Percentiles rank a stretch among this genome's conserved stretches.
These are phyloP conservation scores for Clivina fossor DNA, from an alignment of 2,888 invertebrate species.

Conservation along the genomic window DNA sequence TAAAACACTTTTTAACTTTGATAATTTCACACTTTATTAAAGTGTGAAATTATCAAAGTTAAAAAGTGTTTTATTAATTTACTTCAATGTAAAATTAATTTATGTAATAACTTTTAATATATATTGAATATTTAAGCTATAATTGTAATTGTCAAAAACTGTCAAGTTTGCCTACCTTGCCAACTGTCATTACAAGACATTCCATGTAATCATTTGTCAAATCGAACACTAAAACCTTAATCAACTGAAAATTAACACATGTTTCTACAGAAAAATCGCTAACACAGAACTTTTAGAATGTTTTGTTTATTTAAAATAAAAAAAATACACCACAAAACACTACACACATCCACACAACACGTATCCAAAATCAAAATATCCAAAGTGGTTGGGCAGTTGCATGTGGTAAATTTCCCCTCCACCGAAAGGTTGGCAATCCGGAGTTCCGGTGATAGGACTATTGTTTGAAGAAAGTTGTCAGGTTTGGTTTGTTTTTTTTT, in stretches of 20 bases:
- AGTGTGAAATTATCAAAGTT: too few relatives aligned
- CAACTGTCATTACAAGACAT: slow-evolving; percentile 28
- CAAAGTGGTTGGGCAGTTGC: not conserved
- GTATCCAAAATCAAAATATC: not conserved
- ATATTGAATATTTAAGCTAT: too few relatives aligned
- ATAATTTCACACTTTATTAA: too few relatives aligned
- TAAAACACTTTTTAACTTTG: too few relatives aligned
- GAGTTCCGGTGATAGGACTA: not conserved
- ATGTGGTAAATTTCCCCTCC: not conserved
- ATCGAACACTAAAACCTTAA: not conserved
- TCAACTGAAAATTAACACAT: too few relatives aligned
- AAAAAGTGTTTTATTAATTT: too few relatives aligned
- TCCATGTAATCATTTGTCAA: slow-evolving; percentile 17
- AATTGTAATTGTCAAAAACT: not conserved
- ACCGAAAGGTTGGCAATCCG: not conserved
- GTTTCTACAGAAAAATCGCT: too few relatives aligned
- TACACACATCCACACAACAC: not conserved
- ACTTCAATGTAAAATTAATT: not conserved
- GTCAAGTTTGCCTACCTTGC: slow-evolving; percentile 10
- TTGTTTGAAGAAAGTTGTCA: slow-evolving; percentile 10
- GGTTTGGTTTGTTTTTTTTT: not conserved
- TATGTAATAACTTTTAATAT: too few relatives aligned
- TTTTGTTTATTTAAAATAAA: not conserved
- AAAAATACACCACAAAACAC: not conserved
- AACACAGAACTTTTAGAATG: too few relatives aligned